Conservation (phyloP, 2,797 vertebrate genomes). For the Miopithecus talapoin region DNA sequence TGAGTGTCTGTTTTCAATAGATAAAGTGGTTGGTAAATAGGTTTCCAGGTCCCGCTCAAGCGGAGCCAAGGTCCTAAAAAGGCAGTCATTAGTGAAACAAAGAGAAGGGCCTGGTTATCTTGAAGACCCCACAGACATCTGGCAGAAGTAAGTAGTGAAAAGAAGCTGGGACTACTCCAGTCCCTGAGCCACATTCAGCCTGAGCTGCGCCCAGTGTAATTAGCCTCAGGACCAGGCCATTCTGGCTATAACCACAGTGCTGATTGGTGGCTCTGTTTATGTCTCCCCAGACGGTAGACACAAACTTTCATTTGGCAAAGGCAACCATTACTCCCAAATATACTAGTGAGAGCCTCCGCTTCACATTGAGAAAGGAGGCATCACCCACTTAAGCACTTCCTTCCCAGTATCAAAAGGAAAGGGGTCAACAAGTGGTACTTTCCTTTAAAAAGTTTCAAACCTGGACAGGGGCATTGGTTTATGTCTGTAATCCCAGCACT, state of each 20-base stretch:
- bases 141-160: background rate
- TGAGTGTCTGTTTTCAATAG: slow-evolving; percentile 21
- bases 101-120: slow-evolving; percentile 36
- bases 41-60: background rate
- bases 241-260: background rate
- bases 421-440: background rate
- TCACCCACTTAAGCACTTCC: background rate
- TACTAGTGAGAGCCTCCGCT: background rate
- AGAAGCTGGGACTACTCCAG: background rate
- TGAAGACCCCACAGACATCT: background rate
- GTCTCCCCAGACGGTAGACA: background rate
- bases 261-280: background rate
- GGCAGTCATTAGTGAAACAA: slow-evolving; percentile 52
- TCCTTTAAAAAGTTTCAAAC: background rate
- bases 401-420: background rate
- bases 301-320: background rate
- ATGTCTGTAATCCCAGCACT: no score
- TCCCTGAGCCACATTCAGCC: background rate
- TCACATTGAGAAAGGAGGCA: background rate
- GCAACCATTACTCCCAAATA: background rate
- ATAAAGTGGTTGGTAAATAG: slow-evolving; percentile 61
- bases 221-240: background rate
- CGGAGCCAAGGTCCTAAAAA: slow-evolving; percentile 20
- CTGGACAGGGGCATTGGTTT: no score
- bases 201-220: background rate